phyloP scores from a whole-genome alignment of 2,797 vertebrate genomes.

The Enteromius anoplus region DNA sequence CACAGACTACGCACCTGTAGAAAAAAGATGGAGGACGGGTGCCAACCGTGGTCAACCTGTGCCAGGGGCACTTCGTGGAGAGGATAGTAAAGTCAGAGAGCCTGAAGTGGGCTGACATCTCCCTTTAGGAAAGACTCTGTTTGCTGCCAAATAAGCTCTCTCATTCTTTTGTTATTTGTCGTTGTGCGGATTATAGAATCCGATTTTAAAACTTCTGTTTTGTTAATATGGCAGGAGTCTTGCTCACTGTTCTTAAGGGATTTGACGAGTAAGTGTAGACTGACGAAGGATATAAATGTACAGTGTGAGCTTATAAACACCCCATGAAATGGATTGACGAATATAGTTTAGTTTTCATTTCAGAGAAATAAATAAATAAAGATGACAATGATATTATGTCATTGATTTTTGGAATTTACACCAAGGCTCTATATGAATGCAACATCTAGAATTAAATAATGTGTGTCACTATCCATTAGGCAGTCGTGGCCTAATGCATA shows the following conservation, averaged over 20 bases:
- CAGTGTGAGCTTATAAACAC: background rate
- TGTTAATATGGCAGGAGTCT: slow-evolving; percentile 6
- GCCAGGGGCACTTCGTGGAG: slow-evolving; percentile 52
- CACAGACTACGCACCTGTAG: slow-evolving; percentile 59
- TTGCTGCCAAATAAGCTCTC: slow-evolving; percentile 47
- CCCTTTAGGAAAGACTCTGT: slow-evolving; percentile 21
- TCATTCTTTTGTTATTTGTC: slow-evolving; percentile 35
- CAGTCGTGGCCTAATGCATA: no score
- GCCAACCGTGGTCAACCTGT: slow-evolving; percentile 60
- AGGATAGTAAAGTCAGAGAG: slow-evolving; percentile 25
- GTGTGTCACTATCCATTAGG: no score
- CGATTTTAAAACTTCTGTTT: slow-evolving; percentile 40
- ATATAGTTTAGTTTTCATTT: background rate
- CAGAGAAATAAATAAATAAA: background rate
- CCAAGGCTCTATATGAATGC: background rate
- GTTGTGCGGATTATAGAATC: slow-evolving; percentile 41
- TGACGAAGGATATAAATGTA: slow-evolving; percentile 5
- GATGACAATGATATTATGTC: background rate
- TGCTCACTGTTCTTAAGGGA: slow-evolving; percentile 16
- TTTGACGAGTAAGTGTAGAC: background rate
- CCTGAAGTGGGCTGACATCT: slow-evolving; percentile 11
- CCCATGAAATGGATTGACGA: background rate
- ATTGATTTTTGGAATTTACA: background rate
- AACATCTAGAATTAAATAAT: background rate
- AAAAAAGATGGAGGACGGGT: slow-evolving; percentile 60